Percentiles rank a stretch among this genome's conserved stretches.
Conservation (phyloP, 2,888 invertebrate species). For the Dryococelus australis region DNA sequence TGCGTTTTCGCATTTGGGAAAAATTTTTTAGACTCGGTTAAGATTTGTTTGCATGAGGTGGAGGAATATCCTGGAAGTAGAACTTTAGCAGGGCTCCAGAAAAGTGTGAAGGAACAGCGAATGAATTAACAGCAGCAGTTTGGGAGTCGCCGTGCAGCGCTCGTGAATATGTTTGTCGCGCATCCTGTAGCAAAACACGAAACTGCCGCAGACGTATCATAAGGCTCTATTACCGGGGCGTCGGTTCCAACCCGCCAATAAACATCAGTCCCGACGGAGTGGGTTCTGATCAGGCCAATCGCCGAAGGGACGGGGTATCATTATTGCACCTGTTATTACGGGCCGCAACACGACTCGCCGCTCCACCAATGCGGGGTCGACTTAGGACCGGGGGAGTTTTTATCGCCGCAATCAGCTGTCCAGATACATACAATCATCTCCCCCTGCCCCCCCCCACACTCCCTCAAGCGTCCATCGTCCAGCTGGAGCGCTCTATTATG, state of each 20-base stretch:
- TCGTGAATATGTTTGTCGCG: not conserved
- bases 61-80: too few species aligned
- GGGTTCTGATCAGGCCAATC: not conserved
- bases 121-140: too few species aligned
- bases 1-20: too few species aligned
- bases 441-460: not conserved
- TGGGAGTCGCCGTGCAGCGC: not conserved
- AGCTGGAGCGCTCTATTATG: not conserved
- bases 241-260: slow-evolving; percentile 2
- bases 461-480: not conserved
- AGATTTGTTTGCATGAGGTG: too few species aligned
- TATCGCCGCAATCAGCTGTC: not conserved
- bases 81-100: too few species aligned
- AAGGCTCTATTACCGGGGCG: not conserved
- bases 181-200: not conserved
- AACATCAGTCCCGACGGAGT: not conserved
- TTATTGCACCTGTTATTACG: not conserved
- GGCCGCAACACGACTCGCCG: not conserved
- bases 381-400: not conserved
- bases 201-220: not conserved
- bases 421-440: not conserved
- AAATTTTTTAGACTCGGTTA: too few species aligned
- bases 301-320: slow-evolving; percentile 10
- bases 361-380: not conserved
- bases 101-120: too few species aligned